phyloP scores from a whole-genome alignment of 2,113 vertebrate species.

The Sander lucioperca region DNA sequence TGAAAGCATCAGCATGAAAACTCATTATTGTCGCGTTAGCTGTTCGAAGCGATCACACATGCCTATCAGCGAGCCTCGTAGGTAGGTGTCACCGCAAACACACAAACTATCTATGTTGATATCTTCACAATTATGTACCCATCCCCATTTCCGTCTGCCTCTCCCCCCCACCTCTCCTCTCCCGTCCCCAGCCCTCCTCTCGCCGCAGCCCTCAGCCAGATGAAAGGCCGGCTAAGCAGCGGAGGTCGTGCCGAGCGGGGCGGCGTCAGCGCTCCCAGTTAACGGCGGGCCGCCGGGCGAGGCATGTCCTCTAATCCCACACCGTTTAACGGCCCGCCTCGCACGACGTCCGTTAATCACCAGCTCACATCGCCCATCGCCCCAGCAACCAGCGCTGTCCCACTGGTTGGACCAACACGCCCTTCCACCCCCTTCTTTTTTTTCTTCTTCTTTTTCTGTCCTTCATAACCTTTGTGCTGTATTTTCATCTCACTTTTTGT shows the following conservation, averaged over 20 bases:
- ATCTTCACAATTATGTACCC: slow-evolving; percentile 81
- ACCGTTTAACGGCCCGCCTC: slow-evolving; percentile 80
- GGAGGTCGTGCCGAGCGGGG: slow-evolving; percentile 77
- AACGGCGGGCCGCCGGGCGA: slow-evolving; percentile 68
- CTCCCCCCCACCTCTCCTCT: slow-evolving; percentile 16
- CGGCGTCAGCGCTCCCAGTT: slow-evolving; percentile 69
- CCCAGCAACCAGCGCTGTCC: slow-evolving; percentile 75
- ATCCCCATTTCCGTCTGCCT: slow-evolving; percentile 36
- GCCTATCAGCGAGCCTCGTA: slow-evolving; percentile 52
- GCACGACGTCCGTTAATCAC: slow-evolving; percentile 82
- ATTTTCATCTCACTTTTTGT: slow-evolving; percentile 42
- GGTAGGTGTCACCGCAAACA: slow-evolving; percentile 67
- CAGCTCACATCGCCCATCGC: slow-evolving; percentile 79
- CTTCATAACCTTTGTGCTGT: slow-evolving; percentile 49
- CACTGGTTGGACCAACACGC: slow-evolving; percentile 63
- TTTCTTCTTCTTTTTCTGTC: slow-evolving; percentile 35
- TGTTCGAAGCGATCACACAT: slow-evolving; percentile 70
- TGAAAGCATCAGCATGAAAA: slow-evolving; percentile 69
- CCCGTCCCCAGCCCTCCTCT: slow-evolving; percentile 33
- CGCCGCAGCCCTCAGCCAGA: slow-evolving; percentile 75
- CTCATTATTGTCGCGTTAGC: slow-evolving; percentile 80
- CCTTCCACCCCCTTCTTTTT: slow-evolving; percentile 68
- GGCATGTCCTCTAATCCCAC: slow-evolving; percentile 83
- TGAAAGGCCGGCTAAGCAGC: slow-evolving; percentile 82
- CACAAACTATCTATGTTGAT: slow-evolving; percentile 78